A percentile compares a stretch with the other conserved stretches of the same genome.
phyloP scores from a whole-genome alignment of 2,888 invertebrate genomes.

The Rosalia funebris region DNA sequence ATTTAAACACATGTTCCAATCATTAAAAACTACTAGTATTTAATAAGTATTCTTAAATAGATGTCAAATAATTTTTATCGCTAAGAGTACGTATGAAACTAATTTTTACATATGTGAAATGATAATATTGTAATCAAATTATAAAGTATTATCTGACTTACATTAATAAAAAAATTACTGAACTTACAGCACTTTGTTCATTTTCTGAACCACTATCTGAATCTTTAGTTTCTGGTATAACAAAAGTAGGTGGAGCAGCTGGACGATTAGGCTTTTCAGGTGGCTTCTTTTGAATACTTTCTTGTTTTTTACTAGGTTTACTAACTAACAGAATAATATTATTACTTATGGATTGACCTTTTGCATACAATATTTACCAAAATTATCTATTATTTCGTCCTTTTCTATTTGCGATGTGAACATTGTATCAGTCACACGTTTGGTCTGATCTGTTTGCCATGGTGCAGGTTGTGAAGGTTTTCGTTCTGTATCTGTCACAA shows the following conservation, averaged over 20 bases:
- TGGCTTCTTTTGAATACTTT: conserved; percentile 54
- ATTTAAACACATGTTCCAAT: no score
- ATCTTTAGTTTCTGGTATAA: conserved; percentile 47
- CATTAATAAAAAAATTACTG: no score
- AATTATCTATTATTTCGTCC: conserved; percentile 86
- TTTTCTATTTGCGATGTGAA: conserved; percentile 83
- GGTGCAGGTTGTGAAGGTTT: conserved; percentile 76
- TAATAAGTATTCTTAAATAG: no score
- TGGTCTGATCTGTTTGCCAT: conserved; percentile 78
- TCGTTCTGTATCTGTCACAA: conserved; percentile 76
- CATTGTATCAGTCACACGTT: conserved; percentile 69
- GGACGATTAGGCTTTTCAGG: conserved; percentile 62
- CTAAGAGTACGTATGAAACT: no score
- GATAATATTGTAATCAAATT: no score
- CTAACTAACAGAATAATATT: conserved; percentile 58
- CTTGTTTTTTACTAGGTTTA: conserved; percentile 58
- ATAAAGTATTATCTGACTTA: no score
- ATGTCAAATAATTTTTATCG: no score
- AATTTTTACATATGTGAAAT: no score
- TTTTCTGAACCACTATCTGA: conserved; percentile 52
- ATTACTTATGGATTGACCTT: no score
- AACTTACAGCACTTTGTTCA: conserved; percentile 48
- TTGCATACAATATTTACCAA: conserved; percentile 70
- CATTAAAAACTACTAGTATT: no score
- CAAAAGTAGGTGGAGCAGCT: conserved; percentile 49